These are phyloP conservation scores for Drosophila fulvimacula DNA, from an alignment of 2,888 invertebrate species.

Conservation along the genomic window DNA sequence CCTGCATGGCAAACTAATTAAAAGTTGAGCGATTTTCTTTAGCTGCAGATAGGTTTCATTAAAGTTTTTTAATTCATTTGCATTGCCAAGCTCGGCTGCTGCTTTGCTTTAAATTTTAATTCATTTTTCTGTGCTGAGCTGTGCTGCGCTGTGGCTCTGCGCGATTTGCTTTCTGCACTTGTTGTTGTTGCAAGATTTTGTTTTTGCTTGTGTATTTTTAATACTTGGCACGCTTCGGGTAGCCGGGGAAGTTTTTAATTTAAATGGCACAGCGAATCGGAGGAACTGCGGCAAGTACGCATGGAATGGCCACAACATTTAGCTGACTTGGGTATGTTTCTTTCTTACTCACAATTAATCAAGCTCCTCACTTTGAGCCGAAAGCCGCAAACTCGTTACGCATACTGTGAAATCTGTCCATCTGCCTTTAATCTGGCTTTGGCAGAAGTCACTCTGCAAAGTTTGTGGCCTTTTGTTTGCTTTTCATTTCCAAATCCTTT, in stretches of 20 bases:
- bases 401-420: constrained; percentile 45
- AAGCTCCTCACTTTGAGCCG: constrained; percentile 17
- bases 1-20: constrained; percentile 75
- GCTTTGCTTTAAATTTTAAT: constrained; percentile 73
- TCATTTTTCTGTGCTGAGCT: constrained; percentile 45
- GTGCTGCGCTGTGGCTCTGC: constrained; percentile 16
- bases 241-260: constrained; percentile 54
- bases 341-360: constrained; percentile 38
- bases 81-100: constrained; percentile 35
- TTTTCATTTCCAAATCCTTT: constrained; percentile 73
- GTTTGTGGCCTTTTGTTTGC: constrained; percentile 62
- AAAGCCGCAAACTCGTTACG: constrained; percentile 57
- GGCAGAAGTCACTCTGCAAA: constrained; percentile 56
- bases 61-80: constrained; percentile 64
- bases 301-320: constrained; percentile 40
- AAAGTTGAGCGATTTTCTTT: constrained; percentile 73
- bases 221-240: constrained; percentile 36
- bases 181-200: neutral
- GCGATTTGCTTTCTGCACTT: constrained; percentile 48
- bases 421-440: constrained; percentile 61
- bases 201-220: constrained; percentile 31
- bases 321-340: constrained; percentile 9
- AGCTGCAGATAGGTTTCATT: constrained; percentile 61
- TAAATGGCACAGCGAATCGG: constrained; percentile 42
- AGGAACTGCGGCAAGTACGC: constrained; percentile 41